These are phyloP conservation scores for Halichondria panicea DNA, from an alignment of 37 sponge, comb jelly and placozoan genomes.

Conservation along the genomic window DNA sequence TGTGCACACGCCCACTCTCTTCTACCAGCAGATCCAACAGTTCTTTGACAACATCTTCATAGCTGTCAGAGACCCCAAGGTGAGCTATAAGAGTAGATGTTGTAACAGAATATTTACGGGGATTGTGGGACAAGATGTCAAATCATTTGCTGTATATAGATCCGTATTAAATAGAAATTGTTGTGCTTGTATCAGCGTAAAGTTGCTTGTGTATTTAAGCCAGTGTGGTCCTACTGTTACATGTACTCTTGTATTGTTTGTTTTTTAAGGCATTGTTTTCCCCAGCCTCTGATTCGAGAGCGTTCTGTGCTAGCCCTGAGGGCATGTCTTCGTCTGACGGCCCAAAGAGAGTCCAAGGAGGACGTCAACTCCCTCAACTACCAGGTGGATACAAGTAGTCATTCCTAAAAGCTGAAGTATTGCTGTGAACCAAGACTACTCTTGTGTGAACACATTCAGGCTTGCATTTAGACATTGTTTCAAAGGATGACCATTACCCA, in stretches of 20 bases:
- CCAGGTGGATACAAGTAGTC: conserved; percentile 9
- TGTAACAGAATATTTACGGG: background rate
- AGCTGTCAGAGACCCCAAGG: conserved; percentile 88
- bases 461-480: background rate
- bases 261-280: background rate
- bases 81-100: background rate
- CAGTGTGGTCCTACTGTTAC: background rate
- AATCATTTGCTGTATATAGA: background rate
- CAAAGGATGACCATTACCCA: background rate
- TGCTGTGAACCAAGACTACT: too few species aligned
- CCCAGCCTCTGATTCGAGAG: conserved; percentile 80
- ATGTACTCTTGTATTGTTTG: background rate
- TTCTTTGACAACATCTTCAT: conserved; percentile 88
- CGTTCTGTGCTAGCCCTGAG: conserved; percentile 80
- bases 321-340: conserved; percentile 85
- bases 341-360: conserved; percentile 88
- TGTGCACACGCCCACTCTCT: conserved; percentile 88
- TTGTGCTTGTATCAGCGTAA: background rate
- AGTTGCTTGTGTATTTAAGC: background rate
- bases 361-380: conserved; percentile 44
- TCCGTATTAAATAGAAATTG: background rate
- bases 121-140: background rate
- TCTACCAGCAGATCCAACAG: conserved; percentile 84
- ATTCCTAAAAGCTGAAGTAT: background rate
- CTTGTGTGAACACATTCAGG: background rate